Conservation (phyloP, 2,113 vertebrate species). For the Malurus cyaneus region DNA sequence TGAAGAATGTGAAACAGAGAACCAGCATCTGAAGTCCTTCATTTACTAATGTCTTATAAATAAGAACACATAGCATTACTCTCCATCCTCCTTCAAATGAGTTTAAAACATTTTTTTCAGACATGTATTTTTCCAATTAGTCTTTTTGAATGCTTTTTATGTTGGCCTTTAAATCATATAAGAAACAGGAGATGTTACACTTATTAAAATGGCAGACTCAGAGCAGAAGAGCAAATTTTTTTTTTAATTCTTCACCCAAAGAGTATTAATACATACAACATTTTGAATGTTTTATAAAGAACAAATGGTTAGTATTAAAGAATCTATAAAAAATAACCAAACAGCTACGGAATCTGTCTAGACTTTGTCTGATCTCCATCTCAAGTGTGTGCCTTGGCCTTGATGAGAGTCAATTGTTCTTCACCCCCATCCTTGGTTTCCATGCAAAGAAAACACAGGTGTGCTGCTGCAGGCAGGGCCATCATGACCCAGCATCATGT, state of each 20-base stretch:
- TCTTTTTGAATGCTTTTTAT: not conserved
- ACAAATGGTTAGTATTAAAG: constrained; percentile 1
- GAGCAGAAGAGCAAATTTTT: not conserved
- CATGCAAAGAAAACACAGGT: not conserved
- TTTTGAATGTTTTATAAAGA: not conserved
- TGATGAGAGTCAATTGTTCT: not conserved
- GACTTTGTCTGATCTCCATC: not conserved
- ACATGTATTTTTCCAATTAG: not conserved
- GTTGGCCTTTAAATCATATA: not conserved
- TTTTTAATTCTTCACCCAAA: not conserved
- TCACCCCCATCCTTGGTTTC: not conserved
- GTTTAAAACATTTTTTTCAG: not conserved
- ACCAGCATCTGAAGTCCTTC: not conserved
- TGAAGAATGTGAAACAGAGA: not conserved
- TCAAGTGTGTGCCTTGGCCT: not conserved
- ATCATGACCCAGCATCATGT: not conserved
- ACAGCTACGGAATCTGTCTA: not conserved
- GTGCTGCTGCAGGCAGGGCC: not conserved
- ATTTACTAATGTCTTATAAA: not conserved
- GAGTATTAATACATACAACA: not conserved
- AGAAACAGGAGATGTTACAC: not conserved
- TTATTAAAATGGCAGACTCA: not conserved
- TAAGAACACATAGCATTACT: not conserved
- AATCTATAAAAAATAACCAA: not conserved
- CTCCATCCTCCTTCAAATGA: not conserved